Base-by-base conservation (phyloP, 1,140 invertebrate genomes). In the Drosophila kikkawai region DNA sequence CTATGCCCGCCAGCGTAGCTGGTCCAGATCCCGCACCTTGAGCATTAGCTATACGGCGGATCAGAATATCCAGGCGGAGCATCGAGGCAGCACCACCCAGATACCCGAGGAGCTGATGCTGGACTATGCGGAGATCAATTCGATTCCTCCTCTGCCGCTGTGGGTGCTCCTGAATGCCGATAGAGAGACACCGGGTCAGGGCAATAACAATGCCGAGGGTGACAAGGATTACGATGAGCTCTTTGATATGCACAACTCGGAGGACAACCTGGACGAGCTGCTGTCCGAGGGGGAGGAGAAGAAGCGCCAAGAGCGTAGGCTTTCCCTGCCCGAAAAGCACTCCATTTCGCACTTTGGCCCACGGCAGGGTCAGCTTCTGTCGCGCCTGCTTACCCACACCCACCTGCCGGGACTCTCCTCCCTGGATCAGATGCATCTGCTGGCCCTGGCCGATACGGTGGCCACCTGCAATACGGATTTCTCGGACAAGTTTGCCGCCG, bases 361-460 rank as follows among this genome's bases (percentile, higher is more conserved):
- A 1, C 93, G 96, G 65, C 96, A 98, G 93, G 96, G 95, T 79
- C 92, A 93, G 67, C 76, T 97, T 0, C 93, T 99, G 9, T 98
- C 98, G 0, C 95, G 98, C 4, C 94, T 99, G 19, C 94, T 99
- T 12, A 99, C 98, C 0, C 98, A 99, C 93, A 98, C 97, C 3
- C 98, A 99, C 93, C 94, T 99, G 19, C 99, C 99, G 1, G 99
- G 99, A 1, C 94, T 99, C 6, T 99, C 98, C 4, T 99, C 98
- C 91, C 95, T 99, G 26, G 99, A 99, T 93, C 99, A 99, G 93
- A 99, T 99, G 98, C 99, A 99, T 94, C 94, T 99, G 32, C 93
- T 99, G 9, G 99, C 99, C 7, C 93, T 99, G 22, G 99, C 99
- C 26, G 99, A 99, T 86, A 99, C 99, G 0, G 98, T 99, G 0